Base-by-base conservation (phyloP, 2,113 vertebrate genomes). In the Oenanthe melanoleuca region DNA sequence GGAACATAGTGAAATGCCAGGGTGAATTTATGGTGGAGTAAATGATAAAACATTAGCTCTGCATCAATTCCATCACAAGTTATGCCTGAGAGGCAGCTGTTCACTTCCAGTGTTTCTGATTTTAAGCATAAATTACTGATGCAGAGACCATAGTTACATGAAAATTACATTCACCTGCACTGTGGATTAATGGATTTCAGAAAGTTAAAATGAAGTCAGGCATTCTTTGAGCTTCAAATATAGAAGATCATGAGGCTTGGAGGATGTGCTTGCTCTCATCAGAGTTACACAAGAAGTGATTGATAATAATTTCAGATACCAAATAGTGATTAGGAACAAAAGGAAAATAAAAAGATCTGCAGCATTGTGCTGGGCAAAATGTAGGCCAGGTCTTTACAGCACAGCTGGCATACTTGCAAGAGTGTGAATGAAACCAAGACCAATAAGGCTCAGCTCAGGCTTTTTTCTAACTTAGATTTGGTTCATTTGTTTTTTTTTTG, bases 71-170 rank as follows among this genome's bases (percentile, higher is more conserved):
- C 34, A 47, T 44, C 38, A 56, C 40, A 88, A 67, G 44, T 71
- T 74, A 8, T 71, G n/a, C 70, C 60, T 71, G 29, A 78, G 66
- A 86, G 20, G n/a, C 38, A 95, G 75, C 34, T 13, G 5, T 74
- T 92, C 50, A 33, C 64, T 80, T 83, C 17, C 44, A 55, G 18
- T 71, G 37, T 57, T 93, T 69, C 49, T 70, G 71, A 86, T 69
- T 86, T 90, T 92, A 88, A 83, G 52, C 56, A 60, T 56, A 67
- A 84, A 78, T 92, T 88, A 86, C 34, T 82, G 63, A 75, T 67
- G 80, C 72, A 80, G 59, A 74, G 53, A 45, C 26, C 69, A 37
- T 24, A 57, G 82, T 87, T 89, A 65, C n/a, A n/a, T 55, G 38
- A 50, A 90, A 91, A 91, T 85, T 42, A 33, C 24, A 42, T 37